Evolutionary conservation across 2,888 invertebrate species (phyloP), one percentile per base, ranked within the genome.

Genomic region (Agriopis leucophaearia): DNA sequence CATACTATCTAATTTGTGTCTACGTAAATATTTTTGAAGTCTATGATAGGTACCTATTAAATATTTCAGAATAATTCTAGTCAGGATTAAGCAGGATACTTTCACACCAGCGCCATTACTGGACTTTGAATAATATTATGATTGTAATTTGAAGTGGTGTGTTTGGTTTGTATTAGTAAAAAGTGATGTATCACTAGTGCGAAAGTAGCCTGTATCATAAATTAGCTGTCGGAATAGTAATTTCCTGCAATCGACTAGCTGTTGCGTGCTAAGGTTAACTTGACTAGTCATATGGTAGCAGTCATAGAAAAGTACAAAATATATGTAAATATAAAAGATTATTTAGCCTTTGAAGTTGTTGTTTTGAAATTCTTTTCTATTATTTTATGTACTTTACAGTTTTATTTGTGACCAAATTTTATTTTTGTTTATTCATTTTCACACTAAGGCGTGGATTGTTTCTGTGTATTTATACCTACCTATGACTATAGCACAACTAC

Each of bases 401-500:
- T 78, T 84, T 85, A 81, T 77, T 78, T 78, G 82, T 83, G 78
- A 79, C 75, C 75, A 83, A 80, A 81, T 83, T 87, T 84, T 84
- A 83, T 86, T 83, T 86, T 79, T 77, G 77, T 83, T 82, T 73
- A 74, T 79, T 79, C 77, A 64, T 76, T 75, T 76, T 77, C 79
- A 83, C 80, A 84, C 81, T 82, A 82, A 82, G 79, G 81, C 78
- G 70, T 71, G 27, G 78, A 81, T 84, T 83, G 78, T 81, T 80
- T 82, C 79, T 65, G 73, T 74, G 66, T 72, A 35, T 58, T 18
- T 38, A 44, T 56, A 36, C 55, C 15, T 45, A 64, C 42, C 4
- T 77, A 80, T 9, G 82, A 82, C 80, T 80, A 79, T 86, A 89
- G 92, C 93, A 94, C 93, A 94, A 94, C 87, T 92, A 88, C 85